Conservation (phyloP, 2,113 vertebrate genomes). For the Machaerirhynchus nigripectus region DNA sequence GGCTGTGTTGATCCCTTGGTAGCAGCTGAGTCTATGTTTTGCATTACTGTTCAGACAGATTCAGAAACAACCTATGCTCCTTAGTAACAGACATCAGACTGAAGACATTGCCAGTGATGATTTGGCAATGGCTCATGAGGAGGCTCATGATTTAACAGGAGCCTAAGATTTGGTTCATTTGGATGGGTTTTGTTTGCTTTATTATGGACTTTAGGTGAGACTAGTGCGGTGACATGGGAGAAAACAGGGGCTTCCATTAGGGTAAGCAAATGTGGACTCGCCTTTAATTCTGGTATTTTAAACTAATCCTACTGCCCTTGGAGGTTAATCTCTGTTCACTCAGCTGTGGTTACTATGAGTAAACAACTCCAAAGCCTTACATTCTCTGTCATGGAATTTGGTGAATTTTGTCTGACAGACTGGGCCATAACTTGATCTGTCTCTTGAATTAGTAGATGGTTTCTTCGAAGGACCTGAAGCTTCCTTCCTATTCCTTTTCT, state of each 20-base stretch:
- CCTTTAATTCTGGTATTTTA: not conserved
- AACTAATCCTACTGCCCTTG: not conserved
- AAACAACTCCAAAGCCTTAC: not conserved
- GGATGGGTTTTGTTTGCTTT: not conserved
- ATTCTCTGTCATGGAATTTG: not conserved
- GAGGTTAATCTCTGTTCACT: not conserved
- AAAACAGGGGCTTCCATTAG: not conserved
- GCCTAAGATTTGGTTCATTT: not conserved
- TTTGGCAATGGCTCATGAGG: not conserved
- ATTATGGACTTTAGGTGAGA: not conserved
- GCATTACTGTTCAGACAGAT: not conserved
- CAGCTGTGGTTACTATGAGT: not conserved
- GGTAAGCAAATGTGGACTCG: not conserved
- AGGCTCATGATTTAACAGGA: not conserved
- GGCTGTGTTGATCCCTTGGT: not conserved
- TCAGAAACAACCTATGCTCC: not conserved
- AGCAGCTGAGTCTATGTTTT: not conserved
- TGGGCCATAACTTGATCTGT: not conserved
- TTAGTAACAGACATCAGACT: not conserved
- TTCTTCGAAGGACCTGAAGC: not conserved
- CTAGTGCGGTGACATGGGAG: not conserved
- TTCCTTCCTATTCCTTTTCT: not conserved
- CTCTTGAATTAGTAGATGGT: not conserved
- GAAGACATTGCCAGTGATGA: not conserved
- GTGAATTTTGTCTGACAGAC: not conserved